Evolutionary conservation across 2,888 invertebrate genomes (phyloP).

Genomic region (Orthosia gothica): DNA sequence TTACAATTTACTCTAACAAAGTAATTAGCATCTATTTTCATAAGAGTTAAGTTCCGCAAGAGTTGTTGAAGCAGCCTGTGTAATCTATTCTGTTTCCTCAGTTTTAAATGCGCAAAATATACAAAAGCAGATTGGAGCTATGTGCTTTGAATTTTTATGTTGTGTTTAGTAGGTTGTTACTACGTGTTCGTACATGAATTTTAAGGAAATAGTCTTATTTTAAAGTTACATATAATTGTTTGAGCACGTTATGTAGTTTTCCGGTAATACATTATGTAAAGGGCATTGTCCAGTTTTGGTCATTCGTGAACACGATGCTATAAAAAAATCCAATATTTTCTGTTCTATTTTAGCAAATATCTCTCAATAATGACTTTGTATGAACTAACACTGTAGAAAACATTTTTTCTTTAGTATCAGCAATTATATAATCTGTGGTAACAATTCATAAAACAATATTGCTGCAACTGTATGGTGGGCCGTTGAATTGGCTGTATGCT

Average conservation of each 20-base stretch:
- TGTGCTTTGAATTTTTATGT: constrained; percentile 42
- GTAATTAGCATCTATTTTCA: constrained; percentile 50
- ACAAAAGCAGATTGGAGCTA: constrained; percentile 23
- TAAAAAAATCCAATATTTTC: no score
- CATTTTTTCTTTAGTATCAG: no score
- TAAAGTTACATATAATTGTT: background rate
- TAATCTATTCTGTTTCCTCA: constrained; percentile 37
- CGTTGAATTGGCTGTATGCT: no score
- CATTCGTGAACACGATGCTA: no score
- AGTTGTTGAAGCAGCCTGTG: constrained; percentile 29
- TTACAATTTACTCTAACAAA: constrained; percentile 58
- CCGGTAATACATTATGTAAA: background rate
- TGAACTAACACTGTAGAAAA: no score
- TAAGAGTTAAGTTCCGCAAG: constrained; percentile 39
- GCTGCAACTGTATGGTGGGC: no score
- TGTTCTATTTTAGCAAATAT: no score
- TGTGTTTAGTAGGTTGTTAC: background rate
- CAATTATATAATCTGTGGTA: no score
- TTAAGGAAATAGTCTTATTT: constrained; percentile 14
- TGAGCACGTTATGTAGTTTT: background rate
- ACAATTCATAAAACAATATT: no score
- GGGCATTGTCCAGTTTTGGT: no score
- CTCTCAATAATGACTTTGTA: no score
- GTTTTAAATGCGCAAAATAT: constrained; percentile 40
- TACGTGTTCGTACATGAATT: background rate